Evolutionary conservation across 2,113 vertebrate species (phyloP), one percentile per base, ranked within the genome.

Genomic region (Mesembrinibis cayennensis): DNA sequence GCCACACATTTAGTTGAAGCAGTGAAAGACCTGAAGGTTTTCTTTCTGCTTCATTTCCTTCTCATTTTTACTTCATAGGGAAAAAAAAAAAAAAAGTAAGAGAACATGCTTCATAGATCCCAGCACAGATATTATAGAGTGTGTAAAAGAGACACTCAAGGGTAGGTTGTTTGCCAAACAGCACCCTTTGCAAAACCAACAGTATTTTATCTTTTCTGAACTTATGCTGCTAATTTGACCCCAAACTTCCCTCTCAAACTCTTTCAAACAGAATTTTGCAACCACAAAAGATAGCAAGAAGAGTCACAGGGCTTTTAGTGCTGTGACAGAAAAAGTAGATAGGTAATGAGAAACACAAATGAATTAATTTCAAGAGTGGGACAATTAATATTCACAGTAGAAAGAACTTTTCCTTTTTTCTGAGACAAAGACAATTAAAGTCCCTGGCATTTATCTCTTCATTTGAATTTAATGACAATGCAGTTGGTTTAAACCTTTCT

Each of bases 391-490:
- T 93, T 90, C 69, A 90, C n/a, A 84, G 9, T 71, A 79, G 59
- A 95, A 94, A 87, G 32, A 92, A 86, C 5, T 76, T 22, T 79
- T 95, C 44, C 10, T 63, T 92, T 77, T 92, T 96, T 96, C 71
- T 84, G 26, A 88, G 22, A 14, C n/a, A 96, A 95, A 96, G 78
- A 76, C 38, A 97, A 61, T 91, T 89, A 76, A 93, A 90, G 42
- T 76, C 22, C 9, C 36, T 67, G 49, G 52, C 49, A 76, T 90
- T 94, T 93, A 32, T 74, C 3, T 88, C 67, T 95, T 89, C 21
- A 81, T 96, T 97, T 96, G 25, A 94, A 94, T 97, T 93, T 93
- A 96, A 93, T 45, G 69, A 91, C 26, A 91, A 42, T 22, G 16
- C 17, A 80, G 19, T 71, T 90, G 49, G 26, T 73, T 93, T 88